These are phyloP conservation scores for Apodemia zela DNA, from an alignment of 2,888 invertebrate species.

Conservation along the genomic window DNA sequence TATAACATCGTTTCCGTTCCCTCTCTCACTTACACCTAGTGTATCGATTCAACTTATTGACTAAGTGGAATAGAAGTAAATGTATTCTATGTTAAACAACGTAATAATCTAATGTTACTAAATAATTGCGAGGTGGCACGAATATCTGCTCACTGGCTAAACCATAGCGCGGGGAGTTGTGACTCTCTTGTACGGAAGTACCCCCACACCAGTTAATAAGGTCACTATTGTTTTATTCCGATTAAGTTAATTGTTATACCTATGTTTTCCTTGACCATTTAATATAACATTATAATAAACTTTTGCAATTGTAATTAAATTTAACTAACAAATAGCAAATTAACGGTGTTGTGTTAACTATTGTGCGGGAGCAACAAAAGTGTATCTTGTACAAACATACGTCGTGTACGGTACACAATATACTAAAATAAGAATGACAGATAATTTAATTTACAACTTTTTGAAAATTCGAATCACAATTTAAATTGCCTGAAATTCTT, in stretches of 20 bases:
- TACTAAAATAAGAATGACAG: too few species aligned
- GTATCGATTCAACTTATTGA: slow-evolving; percentile 59
- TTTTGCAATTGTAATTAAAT: too few species aligned
- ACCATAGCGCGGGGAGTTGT: slow-evolving; percentile 32
- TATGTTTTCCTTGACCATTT: neutral
- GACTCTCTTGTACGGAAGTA: slow-evolving; percentile 19
- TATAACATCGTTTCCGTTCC: slow-evolving; percentile 47
- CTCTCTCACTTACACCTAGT: slow-evolving; percentile 56
- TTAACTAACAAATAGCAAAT: too few species aligned
- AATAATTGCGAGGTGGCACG: slow-evolving; percentile 69
- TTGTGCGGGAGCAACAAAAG: neutral
- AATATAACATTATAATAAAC: neutral
- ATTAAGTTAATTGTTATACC: neutral
- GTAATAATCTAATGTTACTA: slow-evolving; percentile 57
- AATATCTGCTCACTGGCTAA: slow-evolving; percentile 56
- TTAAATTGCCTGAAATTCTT: too few species aligned
- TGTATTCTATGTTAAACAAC: slow-evolving; percentile 39
- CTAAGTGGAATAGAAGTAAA: slow-evolving; percentile 66
- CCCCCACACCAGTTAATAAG: neutral
- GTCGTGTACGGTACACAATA: neutral
- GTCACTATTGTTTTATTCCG: neutral
- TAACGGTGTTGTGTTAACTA: neutral
- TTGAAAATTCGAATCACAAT: too few species aligned
- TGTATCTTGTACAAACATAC: too few species aligned
- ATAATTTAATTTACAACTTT: too few species aligned